These are phyloP conservation scores for Hemichromis elongatus DNA, from an alignment of 2,113 vertebrate species.

Conservation along the genomic window DNA sequence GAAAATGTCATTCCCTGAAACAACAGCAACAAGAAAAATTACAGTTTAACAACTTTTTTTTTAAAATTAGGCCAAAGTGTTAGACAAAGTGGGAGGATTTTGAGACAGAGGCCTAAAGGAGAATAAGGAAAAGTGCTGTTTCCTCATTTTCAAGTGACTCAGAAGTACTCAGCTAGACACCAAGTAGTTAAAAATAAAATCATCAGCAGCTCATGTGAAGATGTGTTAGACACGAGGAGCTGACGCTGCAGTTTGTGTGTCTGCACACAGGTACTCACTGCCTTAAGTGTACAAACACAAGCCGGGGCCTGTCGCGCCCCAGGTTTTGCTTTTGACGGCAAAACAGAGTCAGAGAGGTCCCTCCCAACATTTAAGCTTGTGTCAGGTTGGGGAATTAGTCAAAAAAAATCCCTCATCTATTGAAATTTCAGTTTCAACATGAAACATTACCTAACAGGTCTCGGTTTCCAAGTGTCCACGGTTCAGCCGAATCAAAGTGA, in stretches of 20 bases:
- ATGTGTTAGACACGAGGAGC: slow-evolving; percentile 3
- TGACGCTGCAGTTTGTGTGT: background rate
- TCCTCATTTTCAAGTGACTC: slow-evolving; percentile 15
- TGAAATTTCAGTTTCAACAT: background rate
- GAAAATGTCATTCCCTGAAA: slow-evolving; percentile 85
- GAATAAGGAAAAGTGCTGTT: background rate
- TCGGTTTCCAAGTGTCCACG: slow-evolving; percentile 83
- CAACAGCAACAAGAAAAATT: background rate
- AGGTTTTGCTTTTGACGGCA: background rate
- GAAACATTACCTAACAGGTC: slow-evolving; percentile 78
- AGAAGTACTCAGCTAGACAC: background rate
- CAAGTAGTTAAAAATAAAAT: background rate
- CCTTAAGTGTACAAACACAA: background rate
- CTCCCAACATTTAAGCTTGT: background rate
- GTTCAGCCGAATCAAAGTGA: slow-evolving; percentile 88
- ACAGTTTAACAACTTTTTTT: background rate
- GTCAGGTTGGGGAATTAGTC: background rate
- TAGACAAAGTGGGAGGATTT: background rate
- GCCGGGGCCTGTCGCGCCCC: slow-evolving; percentile 9
- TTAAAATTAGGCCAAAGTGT: background rate
- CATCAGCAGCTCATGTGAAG: background rate
- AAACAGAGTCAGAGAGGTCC: background rate
- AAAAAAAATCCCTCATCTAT: background rate
- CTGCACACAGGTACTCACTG: background rate
- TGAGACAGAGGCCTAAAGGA: background rate